Conservation (phyloP, 2,797 vertebrate genomes). For the Thaleichthys pacificus region DNA sequence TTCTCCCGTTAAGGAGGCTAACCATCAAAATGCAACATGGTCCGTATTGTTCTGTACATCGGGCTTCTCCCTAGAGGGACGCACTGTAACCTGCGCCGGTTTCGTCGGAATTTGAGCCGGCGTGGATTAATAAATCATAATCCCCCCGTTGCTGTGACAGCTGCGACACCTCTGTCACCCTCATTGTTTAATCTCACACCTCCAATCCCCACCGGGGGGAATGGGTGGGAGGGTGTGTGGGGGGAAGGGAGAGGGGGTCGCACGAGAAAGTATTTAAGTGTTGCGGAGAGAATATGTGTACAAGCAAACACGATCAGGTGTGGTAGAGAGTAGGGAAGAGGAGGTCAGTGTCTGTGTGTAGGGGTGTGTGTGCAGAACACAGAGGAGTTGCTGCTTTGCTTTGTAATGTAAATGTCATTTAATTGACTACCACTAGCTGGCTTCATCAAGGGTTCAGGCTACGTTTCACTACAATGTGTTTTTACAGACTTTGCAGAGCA, state of each 20-base stretch:
- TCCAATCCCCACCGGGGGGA: conserved; percentile 24
- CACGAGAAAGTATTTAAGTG: background rate
- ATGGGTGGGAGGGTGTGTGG: background rate
- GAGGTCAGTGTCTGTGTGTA: background rate
- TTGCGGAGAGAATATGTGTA: background rate
- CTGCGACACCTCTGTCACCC: conserved; percentile 56
- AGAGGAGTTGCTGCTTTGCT: too few species aligned
- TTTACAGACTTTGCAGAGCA: too few species aligned
- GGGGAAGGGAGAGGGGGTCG: conserved; percentile 16
- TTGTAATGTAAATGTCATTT: too few species aligned
- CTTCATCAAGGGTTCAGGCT: too few species aligned
- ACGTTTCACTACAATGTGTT: too few species aligned
- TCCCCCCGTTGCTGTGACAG: conserved; percentile 67
- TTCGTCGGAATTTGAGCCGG: conserved; percentile 45
- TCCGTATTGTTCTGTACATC: background rate
- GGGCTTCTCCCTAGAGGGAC: background rate
- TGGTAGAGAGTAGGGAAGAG: background rate
- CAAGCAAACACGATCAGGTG: background rate
- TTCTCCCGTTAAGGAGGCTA: background rate
- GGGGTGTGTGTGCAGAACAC: background rate
- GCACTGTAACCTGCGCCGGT: conserved; percentile 49
- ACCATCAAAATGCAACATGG: background rate
- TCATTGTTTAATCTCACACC: conserved; percentile 57
- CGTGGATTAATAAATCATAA: conserved; percentile 71
- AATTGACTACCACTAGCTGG: too few species aligned